phyloP scores from a whole-genome alignment of 2,113 vertebrate species.

The pig (Sus scrofa) region T2T-Sscrofa CM000825.6:44528001-44528500 shows the following conservation, averaged over 20 bases:
- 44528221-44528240: neutral
- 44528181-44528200: neutral
- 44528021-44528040: neutral
- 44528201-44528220: neutral
- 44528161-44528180: neutral
- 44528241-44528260: neutral
- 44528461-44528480: constrained; percentile 65
- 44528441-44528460: constrained; percentile 83
- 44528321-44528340: neutral
- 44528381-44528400: constrained; percentile 71
- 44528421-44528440: constrained; percentile 82
- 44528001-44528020: neutral
- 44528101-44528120: neutral
- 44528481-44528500: neutral
- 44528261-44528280: neutral
- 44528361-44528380: constrained; percentile 44
- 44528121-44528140: neutral
- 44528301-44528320: neutral
- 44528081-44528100: too few relatives aligned
- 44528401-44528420: constrained; percentile 78
- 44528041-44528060: neutral
- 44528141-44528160: neutral
- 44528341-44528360: neutral
- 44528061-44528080: neutral
- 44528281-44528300: neutral